Percentiles rank a stretch among this genome's conserved stretches.
phyloP scores from a whole-genome alignment of 2,888 invertebrate species.

The Eueremaeus valkanovi region DNA sequence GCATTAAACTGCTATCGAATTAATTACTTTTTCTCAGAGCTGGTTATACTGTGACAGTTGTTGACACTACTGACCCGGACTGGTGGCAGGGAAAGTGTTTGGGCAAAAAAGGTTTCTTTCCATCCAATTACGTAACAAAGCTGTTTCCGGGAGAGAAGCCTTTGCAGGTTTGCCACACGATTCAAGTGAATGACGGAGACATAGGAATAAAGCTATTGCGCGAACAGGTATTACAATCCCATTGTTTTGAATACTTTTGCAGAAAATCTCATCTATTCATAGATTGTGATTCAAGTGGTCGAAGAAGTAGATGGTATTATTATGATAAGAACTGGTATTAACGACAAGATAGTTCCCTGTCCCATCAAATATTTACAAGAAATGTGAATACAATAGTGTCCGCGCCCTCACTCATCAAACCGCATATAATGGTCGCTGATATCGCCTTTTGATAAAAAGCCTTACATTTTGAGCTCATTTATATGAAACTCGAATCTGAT shows the following conservation, averaged over 20 bases:
- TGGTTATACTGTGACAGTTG: slow-evolving; percentile 83
- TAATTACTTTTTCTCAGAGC: slow-evolving; percentile 54
- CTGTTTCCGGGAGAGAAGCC: slow-evolving; percentile 85
- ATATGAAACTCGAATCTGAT: too few relatives aligned
- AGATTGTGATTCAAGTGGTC: slow-evolving; percentile 83
- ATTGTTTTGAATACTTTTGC: background rate
- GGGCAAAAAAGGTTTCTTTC: slow-evolving; percentile 85
- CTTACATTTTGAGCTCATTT: background rate
- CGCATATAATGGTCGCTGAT: too few relatives aligned
- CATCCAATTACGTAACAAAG: slow-evolving; percentile 88
- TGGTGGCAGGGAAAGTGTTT: slow-evolving; percentile 96
- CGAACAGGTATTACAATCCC: slow-evolving; percentile 63
- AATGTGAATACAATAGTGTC: slow-evolving; percentile 57
- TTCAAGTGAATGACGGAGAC: slow-evolving; percentile 76
- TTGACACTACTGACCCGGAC: slow-evolving; percentile 88
- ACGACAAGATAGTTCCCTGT: slow-evolving; percentile 79
- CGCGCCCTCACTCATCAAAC: background rate
- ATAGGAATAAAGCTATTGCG: slow-evolving; percentile 75
- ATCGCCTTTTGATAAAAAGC: background rate
- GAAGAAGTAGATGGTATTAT: slow-evolving; percentile 91
- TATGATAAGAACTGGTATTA: slow-evolving; percentile 85
- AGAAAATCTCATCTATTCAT: slow-evolving; percentile 44
- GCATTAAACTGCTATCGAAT: too few relatives aligned
- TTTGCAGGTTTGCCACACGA: slow-evolving; percentile 77
- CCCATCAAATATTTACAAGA: slow-evolving; percentile 91